These are phyloP conservation scores for Drosophila robusta DNA, from an alignment of 2,888 invertebrate genomes.

Conservation along the genomic window DNA sequence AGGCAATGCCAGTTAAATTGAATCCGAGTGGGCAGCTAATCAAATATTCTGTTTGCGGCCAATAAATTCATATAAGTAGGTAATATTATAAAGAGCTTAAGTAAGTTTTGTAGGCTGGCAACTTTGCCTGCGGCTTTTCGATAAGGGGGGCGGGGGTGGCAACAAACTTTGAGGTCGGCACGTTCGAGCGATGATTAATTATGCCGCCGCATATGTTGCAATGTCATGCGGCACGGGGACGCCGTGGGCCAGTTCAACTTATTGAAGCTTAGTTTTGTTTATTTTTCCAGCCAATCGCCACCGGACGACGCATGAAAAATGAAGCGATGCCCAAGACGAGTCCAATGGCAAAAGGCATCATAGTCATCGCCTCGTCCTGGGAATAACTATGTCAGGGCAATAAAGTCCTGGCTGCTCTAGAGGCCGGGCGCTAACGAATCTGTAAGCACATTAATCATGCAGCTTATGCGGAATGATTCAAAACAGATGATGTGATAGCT, in stretches of 20 bases:
- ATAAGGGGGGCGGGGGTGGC: background rate
- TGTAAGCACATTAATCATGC: slow-evolving; percentile 65
- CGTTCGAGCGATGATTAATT: slow-evolving; percentile 73
- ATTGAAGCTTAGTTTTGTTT: slow-evolving; percentile 48
- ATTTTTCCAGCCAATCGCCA: slow-evolving; percentile 35
- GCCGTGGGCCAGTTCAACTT: slow-evolving; percentile 43
- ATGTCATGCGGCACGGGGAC: slow-evolving; percentile 57
- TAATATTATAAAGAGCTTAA: slow-evolving; percentile 52
- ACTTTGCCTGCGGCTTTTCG: background rate
- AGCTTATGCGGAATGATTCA: slow-evolving; percentile 72
- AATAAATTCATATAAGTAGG: slow-evolving; percentile 52
- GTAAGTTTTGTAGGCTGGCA: slow-evolving; percentile 19
- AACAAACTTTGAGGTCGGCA: slow-evolving; percentile 54
- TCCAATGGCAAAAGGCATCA: slow-evolving; percentile 18
- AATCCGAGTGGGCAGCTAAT: slow-evolving; percentile 59
- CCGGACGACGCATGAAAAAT: slow-evolving; percentile 61
- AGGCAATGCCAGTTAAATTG: slow-evolving; percentile 46
- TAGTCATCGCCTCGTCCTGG: slow-evolving; percentile 32
- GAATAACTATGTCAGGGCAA: slow-evolving; percentile 59
- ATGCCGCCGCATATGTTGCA: slow-evolving; percentile 71
- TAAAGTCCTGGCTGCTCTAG: slow-evolving; percentile 46
- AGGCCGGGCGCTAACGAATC: slow-evolving; percentile 14
- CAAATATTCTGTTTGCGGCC: slow-evolving; percentile 68
- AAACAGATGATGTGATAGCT: slow-evolving; percentile 50
- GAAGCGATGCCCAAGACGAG: slow-evolving; percentile 34